Conservation (phyloP, 2,113 vertebrate genomes). For the Megaleporinus macrocephalus region DNA sequence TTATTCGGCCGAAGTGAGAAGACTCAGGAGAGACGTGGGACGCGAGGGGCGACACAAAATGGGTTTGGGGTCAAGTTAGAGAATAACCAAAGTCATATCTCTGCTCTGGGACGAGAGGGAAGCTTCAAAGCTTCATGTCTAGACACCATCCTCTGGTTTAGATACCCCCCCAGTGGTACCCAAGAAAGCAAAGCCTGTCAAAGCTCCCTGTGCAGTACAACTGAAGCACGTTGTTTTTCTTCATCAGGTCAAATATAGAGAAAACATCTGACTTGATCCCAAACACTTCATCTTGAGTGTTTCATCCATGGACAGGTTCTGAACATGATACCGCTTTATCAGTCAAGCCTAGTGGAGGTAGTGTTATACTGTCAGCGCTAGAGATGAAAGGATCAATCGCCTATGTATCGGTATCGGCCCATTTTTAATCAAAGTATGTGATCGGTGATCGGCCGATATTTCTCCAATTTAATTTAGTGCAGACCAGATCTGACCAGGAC, state of each 20-base stretch:
- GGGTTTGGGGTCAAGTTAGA: constrained; percentile 19
- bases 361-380: too few relatives aligned
- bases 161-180: constrained; percentile 26
- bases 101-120: constrained; percentile 48
- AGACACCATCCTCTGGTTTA: constrained; percentile 77
- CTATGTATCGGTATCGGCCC: too few relatives aligned
- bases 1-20: constrained; percentile 26
- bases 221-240: constrained; percentile 1
- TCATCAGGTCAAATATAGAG: constrained; percentile 1
- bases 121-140: constrained; percentile 74
- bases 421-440: too few relatives aligned
- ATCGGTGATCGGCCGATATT: too few relatives aligned
- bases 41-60: not conserved
- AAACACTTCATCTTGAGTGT: too few relatives aligned
- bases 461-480: too few relatives aligned
- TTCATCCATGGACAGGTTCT: too few relatives aligned
- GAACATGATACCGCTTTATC: too few relatives aligned
- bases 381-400: too few relatives aligned
- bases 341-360: too few relatives aligned
- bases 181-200: constrained; percentile 73
- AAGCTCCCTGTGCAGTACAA: constrained; percentile 62
- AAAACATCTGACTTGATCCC: not conserved
- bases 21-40: constrained; percentile 14
- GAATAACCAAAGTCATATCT: constrained; percentile 15
- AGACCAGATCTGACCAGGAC: too few relatives aligned